Conservation (phyloP, 2,888 invertebrate species). For the Gymnocheta viridis region DNA sequence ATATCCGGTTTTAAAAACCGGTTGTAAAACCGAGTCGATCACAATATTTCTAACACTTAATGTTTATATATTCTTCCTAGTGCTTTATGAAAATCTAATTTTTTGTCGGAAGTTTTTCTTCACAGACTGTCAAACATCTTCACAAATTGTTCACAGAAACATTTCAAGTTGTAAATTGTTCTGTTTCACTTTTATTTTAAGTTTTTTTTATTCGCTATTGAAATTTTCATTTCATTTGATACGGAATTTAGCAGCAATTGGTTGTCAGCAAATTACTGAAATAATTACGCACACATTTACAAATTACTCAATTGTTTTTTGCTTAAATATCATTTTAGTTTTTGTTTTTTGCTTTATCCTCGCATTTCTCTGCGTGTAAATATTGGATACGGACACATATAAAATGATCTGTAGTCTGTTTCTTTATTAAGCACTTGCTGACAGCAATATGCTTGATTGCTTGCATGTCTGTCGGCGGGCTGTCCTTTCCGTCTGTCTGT, state of each 20-base stretch:
- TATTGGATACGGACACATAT: background rate
- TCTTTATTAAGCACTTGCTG: constrained; percentile 53
- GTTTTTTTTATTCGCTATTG: constrained; percentile 19
- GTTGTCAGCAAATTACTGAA: constrained; percentile 80
- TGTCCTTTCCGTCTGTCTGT: constrained; percentile 36
- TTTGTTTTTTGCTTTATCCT: background rate
- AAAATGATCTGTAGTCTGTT: constrained; percentile 36
- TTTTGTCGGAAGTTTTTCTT: background rate
- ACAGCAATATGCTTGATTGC: constrained; percentile 70
- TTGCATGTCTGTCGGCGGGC: constrained; percentile 44
- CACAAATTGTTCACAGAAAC: constrained; percentile 27
- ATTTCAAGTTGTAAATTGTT: constrained; percentile 48
- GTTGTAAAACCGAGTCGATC: too few relatives aligned
- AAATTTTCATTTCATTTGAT: constrained; percentile 54
- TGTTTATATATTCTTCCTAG: background rate
- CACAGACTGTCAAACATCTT: background rate
- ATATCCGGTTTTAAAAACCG: too few relatives aligned
- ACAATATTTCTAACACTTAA: background rate
- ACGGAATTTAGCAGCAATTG: constrained; percentile 76
- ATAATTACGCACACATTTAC: constrained; percentile 81
- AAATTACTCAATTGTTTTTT: constrained; percentile 73
- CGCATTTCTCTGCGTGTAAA: constrained; percentile 1
- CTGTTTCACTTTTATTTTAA: constrained; percentile 39
- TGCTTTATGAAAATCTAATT: background rate
- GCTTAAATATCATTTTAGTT: background rate